Conservation (phyloP, 2,797 vertebrate genomes). For the Coendou prehensilis region DNA sequence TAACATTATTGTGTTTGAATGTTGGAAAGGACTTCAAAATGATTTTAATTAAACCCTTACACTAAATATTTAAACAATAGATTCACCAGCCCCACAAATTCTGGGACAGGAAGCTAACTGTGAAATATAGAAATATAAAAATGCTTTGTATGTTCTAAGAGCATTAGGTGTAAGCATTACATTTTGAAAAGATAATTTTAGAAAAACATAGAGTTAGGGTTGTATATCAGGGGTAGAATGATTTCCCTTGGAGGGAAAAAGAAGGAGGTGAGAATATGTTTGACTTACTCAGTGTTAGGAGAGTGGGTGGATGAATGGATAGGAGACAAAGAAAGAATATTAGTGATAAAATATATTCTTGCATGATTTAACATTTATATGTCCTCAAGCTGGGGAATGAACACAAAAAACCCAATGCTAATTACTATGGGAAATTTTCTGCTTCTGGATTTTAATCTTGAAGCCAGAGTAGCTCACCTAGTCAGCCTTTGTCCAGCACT, state of each 20-base stretch:
- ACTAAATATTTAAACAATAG: neutral
- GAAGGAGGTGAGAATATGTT: neutral
- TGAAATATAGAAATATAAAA: neutral
- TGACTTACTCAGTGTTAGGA: neutral
- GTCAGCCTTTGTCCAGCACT: conserved; percentile 1
- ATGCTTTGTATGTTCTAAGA: neutral
- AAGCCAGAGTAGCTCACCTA: neutral
- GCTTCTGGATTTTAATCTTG: neutral
- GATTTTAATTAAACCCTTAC: neutral
- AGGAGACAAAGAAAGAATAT: neutral
- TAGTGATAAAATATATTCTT: neutral
- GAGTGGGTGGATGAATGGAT: neutral
- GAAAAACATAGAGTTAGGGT: neutral
- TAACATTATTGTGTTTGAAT: neutral
- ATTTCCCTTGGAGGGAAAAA: neutral
- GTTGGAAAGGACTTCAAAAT: neutral
- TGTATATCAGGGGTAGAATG: neutral
- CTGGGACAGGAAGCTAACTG: neutral
- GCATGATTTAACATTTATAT: neutral
- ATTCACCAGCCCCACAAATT: neutral
- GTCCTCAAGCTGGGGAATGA: neutral
- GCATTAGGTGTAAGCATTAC: neutral
- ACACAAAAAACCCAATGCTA: neutral
- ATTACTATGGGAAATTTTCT: neutral
- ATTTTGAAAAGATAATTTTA: neutral